These are phyloP conservation scores for Zosterops lateralis DNA, from an alignment of 2,113 vertebrate species.

Conservation along the genomic window DNA sequence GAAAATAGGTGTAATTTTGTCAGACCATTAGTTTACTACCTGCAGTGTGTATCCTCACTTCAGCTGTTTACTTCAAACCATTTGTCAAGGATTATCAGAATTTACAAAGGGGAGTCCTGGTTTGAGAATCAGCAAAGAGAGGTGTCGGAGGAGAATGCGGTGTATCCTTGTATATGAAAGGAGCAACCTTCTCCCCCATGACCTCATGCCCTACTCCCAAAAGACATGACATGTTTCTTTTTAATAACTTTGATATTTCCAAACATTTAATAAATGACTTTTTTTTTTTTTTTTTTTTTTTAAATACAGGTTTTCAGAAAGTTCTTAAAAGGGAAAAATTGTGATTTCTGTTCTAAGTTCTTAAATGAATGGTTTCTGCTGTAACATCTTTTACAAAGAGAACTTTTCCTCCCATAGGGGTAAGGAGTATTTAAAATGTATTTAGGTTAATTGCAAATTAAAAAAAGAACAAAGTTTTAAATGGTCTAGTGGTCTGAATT, in stretches of 20 bases:
- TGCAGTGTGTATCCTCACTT: background rate
- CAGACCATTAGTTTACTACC: background rate
- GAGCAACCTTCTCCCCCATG: background rate
- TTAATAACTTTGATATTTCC: background rate
- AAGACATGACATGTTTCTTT: background rate
- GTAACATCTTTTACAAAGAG: conserved; percentile 8
- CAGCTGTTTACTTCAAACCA: background rate
- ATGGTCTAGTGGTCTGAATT: conserved; percentile 40
- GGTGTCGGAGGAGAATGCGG: background rate
- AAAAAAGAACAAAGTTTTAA: conserved; percentile 61
- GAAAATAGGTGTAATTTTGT: conserved; percentile 7
- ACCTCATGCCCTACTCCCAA: background rate
- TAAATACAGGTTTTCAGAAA: background rate
- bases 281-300: background rate
- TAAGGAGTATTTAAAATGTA: conserved; percentile 45
- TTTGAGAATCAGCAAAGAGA: background rate
- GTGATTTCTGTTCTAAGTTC: background rate
- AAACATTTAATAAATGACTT: background rate
- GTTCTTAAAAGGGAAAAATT: background rate
- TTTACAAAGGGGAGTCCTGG: background rate
- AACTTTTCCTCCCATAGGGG: conserved; percentile 29
- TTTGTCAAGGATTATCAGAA: background rate
- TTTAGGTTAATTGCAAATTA: conserved; percentile 67
- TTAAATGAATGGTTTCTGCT: background rate
- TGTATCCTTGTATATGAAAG: background rate